These are phyloP conservation scores for Myioborus melanocephalus DNA, from an alignment of 2,797 vertebrate genomes.

Conservation along the genomic window DNA sequence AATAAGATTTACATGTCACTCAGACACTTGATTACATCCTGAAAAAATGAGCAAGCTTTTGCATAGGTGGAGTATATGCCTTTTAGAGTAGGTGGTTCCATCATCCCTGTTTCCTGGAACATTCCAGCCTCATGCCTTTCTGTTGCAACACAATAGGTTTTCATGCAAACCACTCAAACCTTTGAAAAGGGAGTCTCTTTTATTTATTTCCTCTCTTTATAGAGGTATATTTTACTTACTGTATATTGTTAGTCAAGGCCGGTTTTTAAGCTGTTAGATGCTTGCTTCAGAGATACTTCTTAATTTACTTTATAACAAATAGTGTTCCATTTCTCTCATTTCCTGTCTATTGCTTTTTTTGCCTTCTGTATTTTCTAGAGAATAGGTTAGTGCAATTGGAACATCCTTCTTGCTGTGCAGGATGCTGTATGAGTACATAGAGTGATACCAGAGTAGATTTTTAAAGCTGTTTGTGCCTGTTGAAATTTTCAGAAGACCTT, in stretches of 20 bases:
- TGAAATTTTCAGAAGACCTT: neutral
- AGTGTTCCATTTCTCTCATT: neutral
- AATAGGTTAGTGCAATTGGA: neutral
- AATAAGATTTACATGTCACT: neutral
- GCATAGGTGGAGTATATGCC: neutral
- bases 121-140: neutral
- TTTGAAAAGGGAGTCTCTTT: neutral
- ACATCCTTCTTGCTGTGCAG: neutral
- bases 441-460: neutral
- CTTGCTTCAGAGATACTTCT: neutral
- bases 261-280: neutral
- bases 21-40: neutral
- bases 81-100: constrained; percentile 3
- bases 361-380: neutral
- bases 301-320: neutral
- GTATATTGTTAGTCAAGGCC: neutral
- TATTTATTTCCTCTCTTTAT: neutral
- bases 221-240: neutral
- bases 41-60: neutral
- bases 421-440: neutral
- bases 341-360: neutral
- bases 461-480: neutral
- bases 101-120: neutral
- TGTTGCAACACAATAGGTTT: neutral
- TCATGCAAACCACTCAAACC: neutral